phyloP scores from a whole-genome alignment of 2,113 vertebrate species.

The Forbesichthys papilliferus region DNA sequence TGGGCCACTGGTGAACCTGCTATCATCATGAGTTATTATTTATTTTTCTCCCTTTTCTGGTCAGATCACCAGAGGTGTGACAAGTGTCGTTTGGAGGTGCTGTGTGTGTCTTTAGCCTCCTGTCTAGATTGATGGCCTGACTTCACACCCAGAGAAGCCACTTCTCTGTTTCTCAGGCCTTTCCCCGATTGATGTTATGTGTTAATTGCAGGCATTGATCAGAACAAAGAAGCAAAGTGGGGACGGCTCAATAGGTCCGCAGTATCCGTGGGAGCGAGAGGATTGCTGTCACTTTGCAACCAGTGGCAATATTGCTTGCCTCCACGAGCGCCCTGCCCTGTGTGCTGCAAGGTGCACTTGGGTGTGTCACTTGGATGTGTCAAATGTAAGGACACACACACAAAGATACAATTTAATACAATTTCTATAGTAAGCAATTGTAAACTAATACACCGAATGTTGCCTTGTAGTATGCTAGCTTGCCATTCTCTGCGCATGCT shows the following conservation, averaged over 20 bases:
- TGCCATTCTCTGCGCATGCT: too few relatives aligned
- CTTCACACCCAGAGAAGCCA: slow-evolving; percentile 34
- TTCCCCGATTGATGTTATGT: slow-evolving; percentile 43
- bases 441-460: too few relatives aligned
- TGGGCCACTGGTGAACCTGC: too few relatives aligned
- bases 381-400: background rate
- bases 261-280: slow-evolving; percentile 10
- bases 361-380: slow-evolving; percentile 9
- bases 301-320: slow-evolving; percentile 28
- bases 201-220: slow-evolving; percentile 69
- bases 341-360: slow-evolving; percentile 17
- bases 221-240: slow-evolving; percentile 26
- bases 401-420: too few relatives aligned
- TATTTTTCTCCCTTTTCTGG: background rate
- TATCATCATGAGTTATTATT: too few relatives aligned
- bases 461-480: too few relatives aligned
- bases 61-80: slow-evolving; percentile 23
- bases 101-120: slow-evolving; percentile 60
- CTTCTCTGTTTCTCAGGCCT: slow-evolving; percentile 34
- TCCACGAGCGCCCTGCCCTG: slow-evolving; percentile 21
- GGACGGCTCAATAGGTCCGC: slow-evolving; percentile 14
- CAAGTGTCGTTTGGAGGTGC: slow-evolving; percentile 3
- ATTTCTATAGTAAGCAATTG: too few relatives aligned
- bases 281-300: slow-evolving; percentile 17
- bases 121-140: slow-evolving; percentile 53